phyloP scores from a whole-genome alignment of 2,113 vertebrate genomes.

The Podarcis raffonei region DNA sequence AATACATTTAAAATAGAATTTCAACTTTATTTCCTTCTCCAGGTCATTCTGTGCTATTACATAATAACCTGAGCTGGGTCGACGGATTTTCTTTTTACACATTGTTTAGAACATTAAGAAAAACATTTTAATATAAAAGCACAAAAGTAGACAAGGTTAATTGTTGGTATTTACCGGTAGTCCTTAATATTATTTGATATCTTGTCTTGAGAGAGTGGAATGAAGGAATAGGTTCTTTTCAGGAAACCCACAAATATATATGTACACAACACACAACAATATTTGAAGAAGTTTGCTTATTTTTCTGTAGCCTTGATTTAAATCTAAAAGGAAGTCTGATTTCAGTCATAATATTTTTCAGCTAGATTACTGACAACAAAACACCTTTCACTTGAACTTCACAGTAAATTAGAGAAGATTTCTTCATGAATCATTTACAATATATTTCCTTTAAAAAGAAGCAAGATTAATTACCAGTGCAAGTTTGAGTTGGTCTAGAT shows the following conservation, averaged over 20 bases:
- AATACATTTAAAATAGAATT: background rate
- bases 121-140: constrained; percentile 47
- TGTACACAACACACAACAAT: background rate
- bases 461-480: constrained; percentile 86
- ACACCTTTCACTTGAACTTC: constrained; percentile 37
- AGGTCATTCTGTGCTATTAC: constrained; percentile 26
- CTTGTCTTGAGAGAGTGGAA: constrained; percentile 13
- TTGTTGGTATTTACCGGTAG: background rate
- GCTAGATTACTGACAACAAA: constrained; percentile 30
- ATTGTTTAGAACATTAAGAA: constrained; percentile 28
- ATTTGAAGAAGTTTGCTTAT: constrained; percentile 13
- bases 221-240: constrained; percentile 6
- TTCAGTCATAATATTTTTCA: constrained; percentile 25
- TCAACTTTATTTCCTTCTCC: constrained; percentile 12
- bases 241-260: background rate
- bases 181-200: constrained; percentile 47
- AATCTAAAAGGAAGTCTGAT: background rate
- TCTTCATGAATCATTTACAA: background rate
- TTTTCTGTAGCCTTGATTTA: constrained; percentile 32
- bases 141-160: background rate
- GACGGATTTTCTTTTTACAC: constrained; percentile 43
- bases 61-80: constrained; percentile 4
- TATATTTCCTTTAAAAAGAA: constrained; percentile 50
- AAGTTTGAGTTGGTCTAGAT: constrained; percentile 94
- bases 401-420: constrained; percentile 32